These are phyloP conservation scores for Hoplodrina ambigua DNA, from an alignment of 2,888 invertebrate genomes.

Conservation along the genomic window DNA sequence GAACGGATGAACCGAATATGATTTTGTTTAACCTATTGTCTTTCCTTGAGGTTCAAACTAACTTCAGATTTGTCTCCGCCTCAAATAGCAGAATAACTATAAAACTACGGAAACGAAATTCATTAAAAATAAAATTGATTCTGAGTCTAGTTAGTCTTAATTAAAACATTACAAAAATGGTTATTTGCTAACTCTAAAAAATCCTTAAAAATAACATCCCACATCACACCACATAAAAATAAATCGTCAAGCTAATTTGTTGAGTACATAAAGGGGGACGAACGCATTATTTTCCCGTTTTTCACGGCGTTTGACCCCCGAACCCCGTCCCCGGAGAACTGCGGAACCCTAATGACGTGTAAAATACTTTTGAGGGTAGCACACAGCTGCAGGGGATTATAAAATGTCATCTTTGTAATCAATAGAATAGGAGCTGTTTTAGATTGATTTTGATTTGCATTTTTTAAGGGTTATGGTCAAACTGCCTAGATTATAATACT, in stretches of 20 bases:
- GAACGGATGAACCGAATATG: no score
- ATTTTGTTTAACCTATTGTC: no score
- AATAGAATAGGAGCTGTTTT: constrained; percentile 49
- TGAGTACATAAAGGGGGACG: constrained; percentile 64
- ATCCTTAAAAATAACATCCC: constrained; percentile 16
- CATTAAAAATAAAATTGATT: no score
- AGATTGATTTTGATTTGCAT: constrained; percentile 46
- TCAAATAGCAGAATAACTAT: no score
- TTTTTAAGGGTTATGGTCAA: constrained; percentile 40
- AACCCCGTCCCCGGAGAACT: constrained; percentile 70
- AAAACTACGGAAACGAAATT: no score
- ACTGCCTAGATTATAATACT: background rate
- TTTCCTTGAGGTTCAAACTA: no score
- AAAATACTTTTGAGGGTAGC: constrained; percentile 75
- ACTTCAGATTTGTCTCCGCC: no score
- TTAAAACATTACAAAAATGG: background rate
- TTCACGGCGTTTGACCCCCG: constrained; percentile 83
- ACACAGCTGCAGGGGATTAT: constrained; percentile 61
- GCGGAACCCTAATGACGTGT: constrained; percentile 82
- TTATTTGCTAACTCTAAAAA: constrained; percentile 5
- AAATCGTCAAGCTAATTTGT: constrained; percentile 61
- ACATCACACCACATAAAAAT: constrained; percentile 50
- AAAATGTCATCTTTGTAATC: constrained; percentile 58
- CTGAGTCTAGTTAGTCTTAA: background rate
- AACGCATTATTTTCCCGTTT: constrained; percentile 83